These are phyloP conservation scores for Trisateles emortualis DNA, from an alignment of 2,888 invertebrate genomes.

Conservation along the genomic window DNA sequence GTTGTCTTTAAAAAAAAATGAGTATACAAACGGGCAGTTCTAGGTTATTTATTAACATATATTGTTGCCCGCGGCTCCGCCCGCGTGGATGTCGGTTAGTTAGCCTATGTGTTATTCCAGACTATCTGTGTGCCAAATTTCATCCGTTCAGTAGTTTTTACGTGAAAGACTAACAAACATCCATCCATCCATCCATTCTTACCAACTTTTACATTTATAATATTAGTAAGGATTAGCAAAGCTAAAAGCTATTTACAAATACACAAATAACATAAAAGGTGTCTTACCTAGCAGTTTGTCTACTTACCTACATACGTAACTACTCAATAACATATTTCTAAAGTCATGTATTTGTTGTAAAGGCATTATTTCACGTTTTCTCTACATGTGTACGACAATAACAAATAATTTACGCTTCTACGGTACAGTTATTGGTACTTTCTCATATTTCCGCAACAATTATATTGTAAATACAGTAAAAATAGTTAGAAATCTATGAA, in stretches of 20 bases:
- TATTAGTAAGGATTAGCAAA: too few relatives aligned
- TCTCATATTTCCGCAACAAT: constrained; percentile 16
- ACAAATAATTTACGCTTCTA: constrained; percentile 35
- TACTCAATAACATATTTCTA: background rate
- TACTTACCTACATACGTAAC: background rate
- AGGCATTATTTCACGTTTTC: constrained; percentile 18
- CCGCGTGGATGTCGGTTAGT: too few relatives aligned
- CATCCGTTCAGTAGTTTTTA: too few relatives aligned
- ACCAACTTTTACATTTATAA: too few relatives aligned
- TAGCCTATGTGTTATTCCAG: too few relatives aligned
- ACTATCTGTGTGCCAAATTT: too few relatives aligned
- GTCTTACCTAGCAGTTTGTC: background rate
- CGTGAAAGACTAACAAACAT: too few relatives aligned
- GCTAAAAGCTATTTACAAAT: background rate
- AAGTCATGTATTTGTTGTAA: background rate
- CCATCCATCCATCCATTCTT: too few relatives aligned
- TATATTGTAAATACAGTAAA: background rate
- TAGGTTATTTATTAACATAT: too few relatives aligned
- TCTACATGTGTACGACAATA: constrained; percentile 33
- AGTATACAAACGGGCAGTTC: too few relatives aligned
- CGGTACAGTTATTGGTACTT: constrained; percentile 27
- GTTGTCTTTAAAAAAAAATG: too few relatives aligned
- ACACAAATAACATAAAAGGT: background rate
- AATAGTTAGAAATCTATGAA: background rate
- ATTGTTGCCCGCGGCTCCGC: too few relatives aligned